Evolutionary conservation across 92 coral and sea anemone genomes (phyloP).

Genomic region (Parazoanthus atlanticus): DNA sequence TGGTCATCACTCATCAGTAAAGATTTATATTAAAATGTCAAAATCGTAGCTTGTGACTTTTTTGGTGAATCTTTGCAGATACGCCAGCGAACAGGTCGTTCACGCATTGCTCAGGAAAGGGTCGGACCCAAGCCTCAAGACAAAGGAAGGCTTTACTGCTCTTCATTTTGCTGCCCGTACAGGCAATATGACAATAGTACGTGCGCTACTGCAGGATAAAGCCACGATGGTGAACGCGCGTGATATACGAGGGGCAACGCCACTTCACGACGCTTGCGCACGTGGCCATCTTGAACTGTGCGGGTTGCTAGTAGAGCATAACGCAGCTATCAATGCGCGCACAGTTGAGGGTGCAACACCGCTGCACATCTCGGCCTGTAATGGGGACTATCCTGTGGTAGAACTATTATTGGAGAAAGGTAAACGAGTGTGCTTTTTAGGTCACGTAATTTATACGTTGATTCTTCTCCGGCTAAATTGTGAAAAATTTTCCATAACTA

Average conservation of each 20-base stretch:
- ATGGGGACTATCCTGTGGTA: slow-evolving; percentile 32
- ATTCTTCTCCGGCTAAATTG: too few species aligned
- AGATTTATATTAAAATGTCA: too few species aligned
- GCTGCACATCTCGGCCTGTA: slow-evolving; percentile 34
- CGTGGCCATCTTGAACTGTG: slow-evolving; percentile 32
- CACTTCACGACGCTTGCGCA: slow-evolving; percentile 45
- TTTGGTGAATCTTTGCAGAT: slow-evolving; percentile 1
- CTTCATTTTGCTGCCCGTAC: slow-evolving; percentile 41
- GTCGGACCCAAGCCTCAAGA: slow-evolving; percentile 35
- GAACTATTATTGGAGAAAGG: slow-evolving; percentile 26
- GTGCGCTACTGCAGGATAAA: slow-evolving; percentile 19
- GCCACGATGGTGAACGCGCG: slow-evolving; percentile 39
- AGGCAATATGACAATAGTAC: slow-evolving; percentile 5
- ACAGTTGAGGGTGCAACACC: slow-evolving; percentile 42
- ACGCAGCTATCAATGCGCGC: slow-evolving; percentile 36
- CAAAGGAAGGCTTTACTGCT: slow-evolving; percentile 40
- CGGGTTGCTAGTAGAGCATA: slow-evolving; percentile 11
- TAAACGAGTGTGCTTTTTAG: not conserved
- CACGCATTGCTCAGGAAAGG: slow-evolving; percentile 24
- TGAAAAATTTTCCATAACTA: too few species aligned
- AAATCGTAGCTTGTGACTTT: not conserved
- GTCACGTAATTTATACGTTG: too few species aligned
- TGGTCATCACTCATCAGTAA: too few species aligned
- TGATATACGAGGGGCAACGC: slow-evolving; percentile 36
- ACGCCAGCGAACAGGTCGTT: slow-evolving; percentile 32